Conservation (phyloP, 2,888 invertebrate genomes). For the Elgonia sp. region DNA sequence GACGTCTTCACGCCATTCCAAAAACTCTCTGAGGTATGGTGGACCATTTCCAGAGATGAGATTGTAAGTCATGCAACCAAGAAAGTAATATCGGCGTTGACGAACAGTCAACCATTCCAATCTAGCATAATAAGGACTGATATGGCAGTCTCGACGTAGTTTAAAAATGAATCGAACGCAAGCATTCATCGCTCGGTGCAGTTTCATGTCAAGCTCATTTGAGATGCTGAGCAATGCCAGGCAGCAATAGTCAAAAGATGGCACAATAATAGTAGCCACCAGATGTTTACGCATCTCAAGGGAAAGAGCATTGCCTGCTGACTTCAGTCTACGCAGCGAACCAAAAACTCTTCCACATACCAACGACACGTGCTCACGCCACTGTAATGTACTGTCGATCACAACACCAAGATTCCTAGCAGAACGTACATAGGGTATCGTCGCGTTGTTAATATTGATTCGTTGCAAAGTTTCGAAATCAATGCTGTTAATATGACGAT, state of each 20-base stretch:
- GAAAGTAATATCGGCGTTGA: not conserved
- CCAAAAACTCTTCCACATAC: constrained; percentile 11
- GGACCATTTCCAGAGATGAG: not conserved
- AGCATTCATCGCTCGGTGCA: not conserved
- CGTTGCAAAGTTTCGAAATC: not conserved
- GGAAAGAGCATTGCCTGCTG: too few species aligned
- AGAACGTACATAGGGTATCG: constrained; percentile 2
- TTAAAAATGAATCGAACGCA: not conserved
- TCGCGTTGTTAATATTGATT: not conserved
- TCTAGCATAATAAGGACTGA: not conserved
- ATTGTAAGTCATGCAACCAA: not conserved
- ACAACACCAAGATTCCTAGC: constrained; percentile 8
- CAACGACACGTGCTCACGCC: not conserved
- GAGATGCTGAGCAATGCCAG: not conserved
- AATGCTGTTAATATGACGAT: not conserved
- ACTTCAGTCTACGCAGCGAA: too few species aligned
- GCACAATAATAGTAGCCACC: not conserved
- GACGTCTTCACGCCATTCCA: too few species aligned
- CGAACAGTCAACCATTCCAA: not conserved
- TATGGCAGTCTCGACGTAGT: not conserved
- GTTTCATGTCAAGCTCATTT: not conserved
- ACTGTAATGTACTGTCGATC: not conserved
- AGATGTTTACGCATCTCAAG: not conserved
- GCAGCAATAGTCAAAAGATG: not conserved
- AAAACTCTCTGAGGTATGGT: too few species aligned